A percentile compares a stretch with the other conserved stretches of the same genome.
Conservation (phyloP, 64 coral and sea anemone genomes). For the Stichodactyla helianthus region DNA sequence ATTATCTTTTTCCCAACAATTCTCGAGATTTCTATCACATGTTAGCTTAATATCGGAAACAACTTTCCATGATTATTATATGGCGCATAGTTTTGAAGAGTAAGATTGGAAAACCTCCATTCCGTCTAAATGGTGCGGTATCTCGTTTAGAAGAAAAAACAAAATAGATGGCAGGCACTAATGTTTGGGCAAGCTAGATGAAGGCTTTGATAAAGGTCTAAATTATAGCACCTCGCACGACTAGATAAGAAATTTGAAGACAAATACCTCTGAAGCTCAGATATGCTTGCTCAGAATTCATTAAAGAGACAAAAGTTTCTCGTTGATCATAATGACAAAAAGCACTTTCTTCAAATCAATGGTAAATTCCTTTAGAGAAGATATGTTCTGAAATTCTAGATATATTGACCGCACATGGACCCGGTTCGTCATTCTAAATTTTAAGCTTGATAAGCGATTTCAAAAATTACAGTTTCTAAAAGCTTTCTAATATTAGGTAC, state of each 20-base stretch:
- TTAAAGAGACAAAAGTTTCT: not conserved
- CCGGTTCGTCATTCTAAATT: too few relatives aligned
- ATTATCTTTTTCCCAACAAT: slow-evolving; percentile 1
- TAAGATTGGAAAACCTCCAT: not conserved
- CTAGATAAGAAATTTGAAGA: not conserved
- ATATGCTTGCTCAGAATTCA: not conserved
- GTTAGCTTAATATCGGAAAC: slow-evolving; percentile 3
- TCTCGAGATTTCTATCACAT: slow-evolving; percentile 10
- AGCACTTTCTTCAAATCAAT: not conserved
- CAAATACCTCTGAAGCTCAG: not conserved
- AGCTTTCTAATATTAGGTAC: too few relatives aligned
- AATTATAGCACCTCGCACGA: not conserved
- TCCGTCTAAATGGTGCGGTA: not conserved
- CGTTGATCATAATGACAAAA: not conserved
- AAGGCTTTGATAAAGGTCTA: not conserved
- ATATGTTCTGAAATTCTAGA: too few relatives aligned
- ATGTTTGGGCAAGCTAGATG: not conserved
- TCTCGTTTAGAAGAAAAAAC: not conserved
- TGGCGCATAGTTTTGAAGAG: not conserved
- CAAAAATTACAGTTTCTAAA: too few relatives aligned
- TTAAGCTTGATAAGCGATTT: too few relatives aligned
- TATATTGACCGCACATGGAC: too few relatives aligned
- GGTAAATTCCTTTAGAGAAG: not conserved
- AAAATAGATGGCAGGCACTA: not conserved
- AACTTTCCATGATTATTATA: not conserved